Evolutionary conservation across 2,888 invertebrate genomes (phyloP).

Genomic region (Pseudococcus longispinus): DNA sequence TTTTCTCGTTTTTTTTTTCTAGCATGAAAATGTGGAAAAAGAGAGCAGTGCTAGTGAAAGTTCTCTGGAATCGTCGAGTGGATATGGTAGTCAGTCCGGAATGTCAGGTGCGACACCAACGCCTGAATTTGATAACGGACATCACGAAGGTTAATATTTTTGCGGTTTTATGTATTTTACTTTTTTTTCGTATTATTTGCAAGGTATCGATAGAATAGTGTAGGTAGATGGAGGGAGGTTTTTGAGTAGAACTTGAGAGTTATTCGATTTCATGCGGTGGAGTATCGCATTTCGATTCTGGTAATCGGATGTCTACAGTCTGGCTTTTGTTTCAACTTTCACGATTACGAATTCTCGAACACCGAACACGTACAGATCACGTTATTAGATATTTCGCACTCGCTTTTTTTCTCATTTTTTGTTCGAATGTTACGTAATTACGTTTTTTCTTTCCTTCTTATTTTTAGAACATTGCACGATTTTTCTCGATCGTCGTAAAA

Average conservation of each 20-base stretch:
- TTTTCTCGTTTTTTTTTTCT: constrained; percentile 7
- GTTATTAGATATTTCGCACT: background rate
- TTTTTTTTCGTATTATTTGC: constrained; percentile 15
- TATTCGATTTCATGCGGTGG: background rate
- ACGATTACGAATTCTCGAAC: background rate
- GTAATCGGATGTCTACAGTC: background rate
- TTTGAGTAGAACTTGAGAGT: background rate
- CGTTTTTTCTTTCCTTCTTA: background rate
- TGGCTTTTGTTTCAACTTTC: background rate
- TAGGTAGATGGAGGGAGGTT: background rate
- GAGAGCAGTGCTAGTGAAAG: constrained; percentile 75
- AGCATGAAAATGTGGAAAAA: constrained; percentile 63
- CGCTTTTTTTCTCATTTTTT: background rate
- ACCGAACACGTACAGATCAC: background rate
- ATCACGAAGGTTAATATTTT: constrained; percentile 42
- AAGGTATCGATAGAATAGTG: background rate
- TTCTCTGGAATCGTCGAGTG: constrained; percentile 77
- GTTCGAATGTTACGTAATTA: background rate
- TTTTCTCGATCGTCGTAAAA: background rate
- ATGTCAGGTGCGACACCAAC: constrained; percentile 65
- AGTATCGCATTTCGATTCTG: background rate
- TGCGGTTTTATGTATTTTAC: background rate
- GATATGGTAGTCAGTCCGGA: constrained; percentile 79
- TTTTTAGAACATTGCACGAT: background rate
- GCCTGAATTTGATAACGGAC: constrained; percentile 53